Base-by-base conservation (phyloP, 2,113 vertebrate genomes). In the Pseudorectes ferrugineus region DNA sequence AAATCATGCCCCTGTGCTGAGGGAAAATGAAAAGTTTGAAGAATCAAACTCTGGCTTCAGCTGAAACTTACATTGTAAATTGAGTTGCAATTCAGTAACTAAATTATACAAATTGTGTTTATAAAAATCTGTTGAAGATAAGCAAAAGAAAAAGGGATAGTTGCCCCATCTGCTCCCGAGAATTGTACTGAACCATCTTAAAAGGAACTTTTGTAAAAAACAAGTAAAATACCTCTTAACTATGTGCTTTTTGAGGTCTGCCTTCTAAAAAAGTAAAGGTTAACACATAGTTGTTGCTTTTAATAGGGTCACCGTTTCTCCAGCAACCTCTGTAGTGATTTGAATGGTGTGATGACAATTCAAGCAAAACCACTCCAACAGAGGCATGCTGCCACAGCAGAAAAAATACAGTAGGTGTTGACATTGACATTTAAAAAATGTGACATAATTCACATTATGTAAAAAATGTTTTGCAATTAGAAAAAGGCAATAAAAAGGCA, bases 271-370 rank as follows among this genome's bases (percentile, higher is more conserved):
- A 45, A 19, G 5, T 24, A 11, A 87, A 85, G 4, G 7, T 36
- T 92, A 82, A 94, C 25, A 21, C 9, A 2, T 57, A 29, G 72
- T 46, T 90, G 23, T 67, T 95, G 26, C 38, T 96, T 55, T 96
- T 55, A 75, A 81, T 86, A 98, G 97, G 95, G 93, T 87, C 94
- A 97, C 58, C 97, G 80, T 81, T 98, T 98, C 54, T 97, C 97
- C 73, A 98, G 87, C 95, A 97, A 86, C 93, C 97, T 98, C 24
- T 97, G 65, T 55, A 97, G 57, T 46, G 97, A 98, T 95, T 96
- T 99, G 96, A 96, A 98, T 52, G 98, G 98, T 71, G 98, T 99
- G 76, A 99, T 99, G 98, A 99, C 98, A 82, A 98, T 99, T 96
- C 98, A 98, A 95, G 98, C 98, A 54, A 99, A 98, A 85, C 98